A percentile compares a stretch with the other conserved stretches of the same genome.
phyloP scores from a whole-genome alignment of 2,113 vertebrate genomes.

The Microcebus ravelobensis region DNA sequence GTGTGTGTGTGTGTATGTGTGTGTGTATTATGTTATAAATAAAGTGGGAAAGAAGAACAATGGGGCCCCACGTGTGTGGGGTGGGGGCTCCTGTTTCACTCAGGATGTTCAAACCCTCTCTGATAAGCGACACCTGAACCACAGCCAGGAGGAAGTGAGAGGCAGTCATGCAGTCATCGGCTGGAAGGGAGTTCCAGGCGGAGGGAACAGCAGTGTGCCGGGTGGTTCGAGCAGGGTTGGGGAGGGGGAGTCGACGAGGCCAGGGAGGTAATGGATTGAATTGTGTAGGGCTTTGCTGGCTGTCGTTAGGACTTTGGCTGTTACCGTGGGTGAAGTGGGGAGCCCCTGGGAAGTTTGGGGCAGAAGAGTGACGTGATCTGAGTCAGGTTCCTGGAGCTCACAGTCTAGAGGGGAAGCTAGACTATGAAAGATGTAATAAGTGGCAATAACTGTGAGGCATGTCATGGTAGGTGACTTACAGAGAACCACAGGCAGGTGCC shows the following conservation, averaged over 20 bases:
- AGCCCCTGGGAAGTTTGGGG: background rate
- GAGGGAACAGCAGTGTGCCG: background rate
- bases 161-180: background rate
- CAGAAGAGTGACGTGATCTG: background rate
- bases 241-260: background rate
- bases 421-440: background rate
- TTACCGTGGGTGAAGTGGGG: background rate
- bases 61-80: background rate
- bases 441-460: background rate
- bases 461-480: background rate
- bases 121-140: background rate
- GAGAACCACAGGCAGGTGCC: background rate
- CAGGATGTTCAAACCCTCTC: background rate
- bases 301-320: background rate
- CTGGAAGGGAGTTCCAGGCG: background rate
- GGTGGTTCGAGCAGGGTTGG: background rate
- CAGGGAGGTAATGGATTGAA: background rate
- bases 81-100: too few species aligned
- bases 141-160: background rate
- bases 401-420: background rate
- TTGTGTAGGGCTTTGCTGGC: background rate
- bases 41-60: background rate
- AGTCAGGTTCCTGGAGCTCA: background rate
- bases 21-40: background rate
- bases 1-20: too few species aligned